phyloP scores from a whole-genome alignment of 1,140 invertebrate genomes.

The Choristoneura fumiferana region DNA sequence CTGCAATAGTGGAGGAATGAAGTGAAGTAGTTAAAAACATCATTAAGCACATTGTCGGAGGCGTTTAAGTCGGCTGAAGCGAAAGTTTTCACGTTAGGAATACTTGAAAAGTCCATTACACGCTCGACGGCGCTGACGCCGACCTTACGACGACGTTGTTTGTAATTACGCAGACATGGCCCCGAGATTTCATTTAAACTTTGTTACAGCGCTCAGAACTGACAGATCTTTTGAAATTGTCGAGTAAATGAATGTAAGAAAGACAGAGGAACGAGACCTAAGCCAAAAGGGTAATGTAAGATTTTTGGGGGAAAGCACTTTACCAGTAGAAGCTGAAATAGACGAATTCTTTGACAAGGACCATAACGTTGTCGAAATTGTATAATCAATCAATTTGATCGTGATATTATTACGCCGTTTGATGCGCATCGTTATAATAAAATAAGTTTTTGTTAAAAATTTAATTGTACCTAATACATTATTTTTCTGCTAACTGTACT shows the following conservation, averaged over 20 bases:
- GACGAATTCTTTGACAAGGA: too few species aligned
- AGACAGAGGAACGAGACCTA: not conserved
- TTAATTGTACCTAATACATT: too few species aligned
- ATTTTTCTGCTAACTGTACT: too few species aligned
- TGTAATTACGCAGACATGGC: slow-evolving; percentile 72
- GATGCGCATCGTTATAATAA: too few species aligned
- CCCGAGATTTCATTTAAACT: slow-evolving; percentile 74
- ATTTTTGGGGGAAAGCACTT: too few species aligned
- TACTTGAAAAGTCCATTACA: slow-evolving; percentile 77
- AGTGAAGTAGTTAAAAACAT: slow-evolving; percentile 72
- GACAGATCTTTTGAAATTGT: slow-evolving; percentile 52
- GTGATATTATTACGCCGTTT: too few species aligned
- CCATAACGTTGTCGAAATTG: too few species aligned
- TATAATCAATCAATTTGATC: too few species aligned
- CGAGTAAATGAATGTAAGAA: slow-evolving; percentile 33
- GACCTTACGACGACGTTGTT: slow-evolving; percentile 58
- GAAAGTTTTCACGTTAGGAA: slow-evolving; percentile 73
- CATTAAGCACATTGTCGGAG: slow-evolving; percentile 71
- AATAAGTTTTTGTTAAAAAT: too few species aligned
- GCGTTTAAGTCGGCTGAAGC: slow-evolving; percentile 61
- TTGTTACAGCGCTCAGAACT: slow-evolving; percentile 54
- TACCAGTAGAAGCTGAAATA: too few species aligned
- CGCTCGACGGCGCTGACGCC: slow-evolving; percentile 57
- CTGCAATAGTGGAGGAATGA: slow-evolving; percentile 52
- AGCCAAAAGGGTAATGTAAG: too few species aligned